Evolutionary conservation across 2,797 vertebrate species (phyloP).

Genomic region (Chaenodraco wilsoni): DNA sequence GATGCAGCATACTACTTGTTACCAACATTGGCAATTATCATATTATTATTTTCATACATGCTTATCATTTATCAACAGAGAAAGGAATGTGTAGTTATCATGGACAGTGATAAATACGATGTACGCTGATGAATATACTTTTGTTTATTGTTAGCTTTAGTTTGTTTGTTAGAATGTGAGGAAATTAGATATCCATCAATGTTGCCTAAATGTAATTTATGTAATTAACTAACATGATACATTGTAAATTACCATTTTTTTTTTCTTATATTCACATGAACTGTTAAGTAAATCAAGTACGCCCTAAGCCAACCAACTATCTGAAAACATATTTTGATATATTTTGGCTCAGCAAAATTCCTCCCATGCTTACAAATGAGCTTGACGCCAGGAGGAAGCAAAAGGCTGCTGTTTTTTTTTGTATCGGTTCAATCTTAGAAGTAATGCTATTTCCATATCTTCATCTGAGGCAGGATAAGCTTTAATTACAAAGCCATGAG

Average conservation of each 20-base stretch:
- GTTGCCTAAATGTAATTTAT: background rate
- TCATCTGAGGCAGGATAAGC: slow-evolving; percentile 38
- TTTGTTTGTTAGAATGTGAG: background rate
- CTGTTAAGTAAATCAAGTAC: slow-evolving; percentile 14
- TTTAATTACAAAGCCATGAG: slow-evolving; percentile 56
- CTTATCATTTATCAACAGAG: too few species aligned
- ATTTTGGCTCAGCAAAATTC: background rate
- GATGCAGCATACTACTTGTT: background rate
- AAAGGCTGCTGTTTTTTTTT: slow-evolving; percentile 7
- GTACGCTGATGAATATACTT: too few species aligned
- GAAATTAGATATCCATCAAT: background rate
- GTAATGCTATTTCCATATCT: slow-evolving; percentile 55
- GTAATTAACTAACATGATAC: background rate
- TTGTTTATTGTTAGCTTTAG: background rate
- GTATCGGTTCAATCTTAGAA: slow-evolving; percentile 34
- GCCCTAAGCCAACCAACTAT: slow-evolving; percentile 1
- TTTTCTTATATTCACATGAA: background rate
- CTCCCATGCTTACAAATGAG: slow-evolving; percentile 22
- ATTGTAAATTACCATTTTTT: background rate
- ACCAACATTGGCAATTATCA: background rate
- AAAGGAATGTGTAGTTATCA: too few species aligned
- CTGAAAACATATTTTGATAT: slow-evolving; percentile 1
- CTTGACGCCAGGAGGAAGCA: slow-evolving; percentile 19
- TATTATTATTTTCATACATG: too few species aligned
- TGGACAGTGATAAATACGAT: too few species aligned